Conservation (phyloP, 2,113 vertebrate species). For the Desmodus rotundus region DNA sequence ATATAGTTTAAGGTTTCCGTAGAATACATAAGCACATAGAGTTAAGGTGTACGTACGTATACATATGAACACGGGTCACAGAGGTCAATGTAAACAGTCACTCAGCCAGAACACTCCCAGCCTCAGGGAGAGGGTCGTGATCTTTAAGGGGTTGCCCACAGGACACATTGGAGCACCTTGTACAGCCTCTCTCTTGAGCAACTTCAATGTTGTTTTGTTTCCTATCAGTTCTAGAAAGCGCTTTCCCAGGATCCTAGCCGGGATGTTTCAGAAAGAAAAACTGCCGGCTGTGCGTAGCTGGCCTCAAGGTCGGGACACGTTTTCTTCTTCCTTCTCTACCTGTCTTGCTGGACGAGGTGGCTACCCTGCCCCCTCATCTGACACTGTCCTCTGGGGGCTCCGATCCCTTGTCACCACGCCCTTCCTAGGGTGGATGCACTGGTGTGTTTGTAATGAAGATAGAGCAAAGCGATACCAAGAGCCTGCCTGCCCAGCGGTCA, state of each 20-base stretch:
- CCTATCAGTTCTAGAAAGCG: neutral
- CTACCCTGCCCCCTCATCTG: neutral
- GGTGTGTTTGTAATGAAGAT: neutral
- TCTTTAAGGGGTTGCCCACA: neutral
- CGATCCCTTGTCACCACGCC: neutral
- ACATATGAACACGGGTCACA: neutral
- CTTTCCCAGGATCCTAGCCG: neutral
- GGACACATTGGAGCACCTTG: neutral
- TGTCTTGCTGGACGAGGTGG: neutral
- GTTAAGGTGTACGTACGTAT: neutral
- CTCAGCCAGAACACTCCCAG: neutral
- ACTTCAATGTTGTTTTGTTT: neutral
- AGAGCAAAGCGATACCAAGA: neutral
- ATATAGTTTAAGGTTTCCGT: neutral
- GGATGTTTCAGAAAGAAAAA: neutral
- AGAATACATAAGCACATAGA: neutral
- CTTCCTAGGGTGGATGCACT: neutral
- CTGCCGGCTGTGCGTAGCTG: neutral
- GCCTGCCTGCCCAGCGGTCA: neutral
- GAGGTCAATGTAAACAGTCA: neutral
- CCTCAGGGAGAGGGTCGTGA: neutral
- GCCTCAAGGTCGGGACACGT: neutral
- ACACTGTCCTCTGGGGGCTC: neutral
- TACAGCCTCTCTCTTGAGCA: neutral
- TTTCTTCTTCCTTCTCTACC: neutral